These are phyloP conservation scores for Synanthedon vespiformis DNA, from an alignment of 2,888 invertebrate genomes.

Conservation along the genomic window DNA sequence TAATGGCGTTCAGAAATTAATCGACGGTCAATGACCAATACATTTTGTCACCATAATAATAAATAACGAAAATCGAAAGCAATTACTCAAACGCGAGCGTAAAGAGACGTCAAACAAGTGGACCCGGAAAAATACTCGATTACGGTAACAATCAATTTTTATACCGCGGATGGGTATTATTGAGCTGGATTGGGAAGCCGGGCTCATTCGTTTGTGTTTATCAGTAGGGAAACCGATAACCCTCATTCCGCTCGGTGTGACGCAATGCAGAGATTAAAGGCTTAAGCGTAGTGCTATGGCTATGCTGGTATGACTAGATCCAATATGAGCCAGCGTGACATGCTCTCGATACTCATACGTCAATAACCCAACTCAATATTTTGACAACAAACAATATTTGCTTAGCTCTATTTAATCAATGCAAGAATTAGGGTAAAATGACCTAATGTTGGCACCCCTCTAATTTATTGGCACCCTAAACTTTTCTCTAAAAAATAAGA, in stretches of 20 bases:
- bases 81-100: conserved; percentile 31
- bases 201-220: conserved; percentile 61
- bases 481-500: no score
- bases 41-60: conserved; percentile 44
- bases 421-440: no score
- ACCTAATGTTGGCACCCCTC: no score
- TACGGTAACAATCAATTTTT: conserved; percentile 52
- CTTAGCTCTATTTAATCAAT: neutral
- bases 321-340: conserved; percentile 47
- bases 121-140: conserved; percentile 30
- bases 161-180: conserved; percentile 44
- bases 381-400: neutral
- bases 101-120: conserved; percentile 27
- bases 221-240: conserved; percentile 61
- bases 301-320: conserved; percentile 45
- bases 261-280: conserved; percentile 67
- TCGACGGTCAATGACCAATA: conserved; percentile 36
- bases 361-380: conserved; percentile 17
- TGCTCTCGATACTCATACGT: conserved; percentile 30
- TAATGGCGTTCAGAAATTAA: conserved; percentile 31
- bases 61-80: conserved; percentile 36
- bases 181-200: conserved; percentile 36
- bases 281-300: conserved; percentile 47
- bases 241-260: conserved; percentile 61
- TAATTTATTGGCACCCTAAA: no score